Base-by-base conservation (phyloP, 2,888 invertebrate genomes). In the Minunthozetes semirufus region DNA sequence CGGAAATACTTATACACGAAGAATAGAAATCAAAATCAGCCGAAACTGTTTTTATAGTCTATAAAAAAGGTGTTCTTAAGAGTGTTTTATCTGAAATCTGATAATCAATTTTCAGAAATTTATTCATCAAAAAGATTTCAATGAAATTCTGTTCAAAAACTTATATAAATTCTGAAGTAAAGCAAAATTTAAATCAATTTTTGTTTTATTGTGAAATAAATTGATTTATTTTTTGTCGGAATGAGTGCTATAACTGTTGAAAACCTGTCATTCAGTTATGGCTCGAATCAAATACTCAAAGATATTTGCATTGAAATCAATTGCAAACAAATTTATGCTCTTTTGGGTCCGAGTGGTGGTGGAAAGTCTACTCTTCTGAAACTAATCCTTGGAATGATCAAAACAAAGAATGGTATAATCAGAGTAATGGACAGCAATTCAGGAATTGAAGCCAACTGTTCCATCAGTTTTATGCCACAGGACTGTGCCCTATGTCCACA, bases 291-390 rank as follows among this genome's bases (percentile, higher is more conserved):
- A 74, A 46, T 74, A 27, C 56, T 74, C 0, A 63, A 48, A 17
- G 66, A 74, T 46, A 66, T 68, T 48, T 74, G 74, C 63, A 29
- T 66, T 27, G 38, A 53, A 68, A 38, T 74, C 46, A 29, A 72
- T n/a, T 74, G 66, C 38, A 29, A 19, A 19, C 74, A 74, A 48
- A 74, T 74, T 19, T 74, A 74, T 70, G 53, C 74, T 19, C 53
- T 88, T 19, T 38, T 74, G 29, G 74, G 74, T 22, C 74, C 74
- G 13, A 74, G 74, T 15, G 74, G 74, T 48, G 74, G 74, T 4
- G 74, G 74, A 33, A 74, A 74, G 33, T 63, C 74, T 48, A 74
- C 74, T 22, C 38, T 74, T n/a, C 48, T 74, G 15, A 68, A 38
- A 70, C 48, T 74, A 5, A 68, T 74, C 11, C 33, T 74, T 48